Evolutionary conservation across 2,888 invertebrate genomes (phyloP), one percentile per base, ranked within the genome.

Genomic region (Monoplex corrugatus): DNA sequence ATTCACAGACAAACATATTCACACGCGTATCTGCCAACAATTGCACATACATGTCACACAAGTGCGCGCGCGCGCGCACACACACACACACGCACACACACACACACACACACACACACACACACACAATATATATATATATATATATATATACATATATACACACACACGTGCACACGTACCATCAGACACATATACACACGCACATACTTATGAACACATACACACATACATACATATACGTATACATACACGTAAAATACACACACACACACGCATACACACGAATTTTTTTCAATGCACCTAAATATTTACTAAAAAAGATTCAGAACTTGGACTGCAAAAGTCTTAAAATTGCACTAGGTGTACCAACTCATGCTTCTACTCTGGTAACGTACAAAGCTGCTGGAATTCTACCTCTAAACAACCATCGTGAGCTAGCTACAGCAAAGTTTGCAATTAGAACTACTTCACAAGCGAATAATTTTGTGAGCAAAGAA

Each of bases 41-140:
- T n/a, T 28, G 5, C 68, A 23, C 68, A 23, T 28, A 28, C 68
- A 68, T 28, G 19, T 5, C 68, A 28, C n/a, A 68, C 68, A 6
- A 5, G 5, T 28, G 19, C 68, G 28, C 68, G 68, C n/a, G 5
- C 50, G 50, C 8, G 10, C 8, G 50, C 50, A 50, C 8, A 50
- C 75, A 75, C 75, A 28, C 35, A 75, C 75, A 28, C 75, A 75
- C 78, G 68, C 84, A 72, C 88, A 84, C 87, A 72, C 83, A 87
- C 57, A 90, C 83, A 87, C 63, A 89, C 32, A 57, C 87, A 88
- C 86, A 87, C 89, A 90, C 57, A 89, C 85, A 87, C 87, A 89
- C 84, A 89, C 82, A 90, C 84, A 87, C 75, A n/a, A n/a, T n/a
- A 89, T 68, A 89, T 87, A 87, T 72, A 84, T 83, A 87, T 84